Base-by-base conservation (phyloP, 2,888 invertebrate genomes). In the Cotesia congregata region DNA sequence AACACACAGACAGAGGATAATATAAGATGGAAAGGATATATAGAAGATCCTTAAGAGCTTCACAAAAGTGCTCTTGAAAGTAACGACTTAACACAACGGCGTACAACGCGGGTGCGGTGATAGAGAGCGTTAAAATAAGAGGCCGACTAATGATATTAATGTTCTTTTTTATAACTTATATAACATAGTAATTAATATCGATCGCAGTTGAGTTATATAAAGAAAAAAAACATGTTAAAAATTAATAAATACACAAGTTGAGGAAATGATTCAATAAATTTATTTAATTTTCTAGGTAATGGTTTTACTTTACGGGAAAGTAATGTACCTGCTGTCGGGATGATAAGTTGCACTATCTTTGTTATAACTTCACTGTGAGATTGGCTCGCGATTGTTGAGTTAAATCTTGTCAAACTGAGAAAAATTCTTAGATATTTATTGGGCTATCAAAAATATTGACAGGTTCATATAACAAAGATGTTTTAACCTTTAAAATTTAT, bases 371-470 rank as follows among this genome's bases (percentile, higher is more conserved):
- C 70, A 30, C 30, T 30, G 70, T 40, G 40, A 71, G 39, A 71
- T 71, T 71, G 71, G 7, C 61, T 71, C 17, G 30, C 60, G 20
- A 5, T 41, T 61, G 40, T 41, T 30, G 17, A 39, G 62, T 61
- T 12, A 71, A 7, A 5, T n/a, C 30, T 15, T 60, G 71, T 71
- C 62, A 62, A n/a, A 59, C 60, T 12, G 5, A 62, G 30, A 39
- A 7, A 71, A 62, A 39, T 61, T n/a, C 71, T 17, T 5, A 71
- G 71, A 70, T 71, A 71, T 71, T 71, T 71, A 71, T 71, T 62
- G 15, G 39, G 40, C 71, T 39, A 12, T 39, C 17, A 61, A 62
- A 62, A 71, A 71, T 71, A 71, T 71, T 30, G 61, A 62, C 62
- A 71, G 61, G 15, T 5, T 38, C 5, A 71, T 62, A 61, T 39